Conservation (phyloP, 1,140 invertebrate genomes). For the Amyelois transitella region DNA sequence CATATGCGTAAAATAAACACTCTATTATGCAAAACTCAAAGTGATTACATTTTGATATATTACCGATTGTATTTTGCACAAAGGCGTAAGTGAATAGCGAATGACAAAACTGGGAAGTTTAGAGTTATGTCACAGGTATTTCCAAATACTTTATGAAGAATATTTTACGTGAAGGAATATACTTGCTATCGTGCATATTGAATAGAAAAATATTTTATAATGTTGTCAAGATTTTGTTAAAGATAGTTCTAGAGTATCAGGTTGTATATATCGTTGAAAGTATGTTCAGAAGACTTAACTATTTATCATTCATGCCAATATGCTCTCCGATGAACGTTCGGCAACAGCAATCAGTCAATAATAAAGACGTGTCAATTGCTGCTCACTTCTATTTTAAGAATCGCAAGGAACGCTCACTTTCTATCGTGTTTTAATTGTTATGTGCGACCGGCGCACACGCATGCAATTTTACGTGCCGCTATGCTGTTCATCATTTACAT, state of each 20-base stretch:
- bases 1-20: not conserved
- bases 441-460: slow-evolving; percentile 44
- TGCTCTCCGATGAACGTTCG: not conserved
- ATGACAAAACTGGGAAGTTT: not conserved
- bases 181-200: too few relatives aligned
- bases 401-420: slow-evolving; percentile 50
- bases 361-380: slow-evolving; percentile 49
- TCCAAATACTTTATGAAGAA: too few relatives aligned
- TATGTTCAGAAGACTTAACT: too few relatives aligned
- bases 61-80: not conserved
- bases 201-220: too few relatives aligned
- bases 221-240: too few relatives aligned
- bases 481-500: slow-evolving; percentile 58
- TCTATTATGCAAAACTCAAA: not conserved
- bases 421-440: slow-evolving; percentile 70
- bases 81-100: not conserved
- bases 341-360: slow-evolving; percentile 9
- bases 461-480: slow-evolving; percentile 72
- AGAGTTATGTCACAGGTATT: not conserved
- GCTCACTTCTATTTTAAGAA: slow-evolving; percentile 52
- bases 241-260: too few relatives aligned
- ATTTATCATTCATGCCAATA: not conserved
- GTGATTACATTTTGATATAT: not conserved
- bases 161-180: too few relatives aligned
- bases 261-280: too few relatives aligned